A percentile compares a stretch with the other conserved stretches of the same genome.
These are phyloP conservation scores for Gryllus longicercus DNA, from an alignment of 2,888 invertebrate genomes.

Conservation along the genomic window DNA sequence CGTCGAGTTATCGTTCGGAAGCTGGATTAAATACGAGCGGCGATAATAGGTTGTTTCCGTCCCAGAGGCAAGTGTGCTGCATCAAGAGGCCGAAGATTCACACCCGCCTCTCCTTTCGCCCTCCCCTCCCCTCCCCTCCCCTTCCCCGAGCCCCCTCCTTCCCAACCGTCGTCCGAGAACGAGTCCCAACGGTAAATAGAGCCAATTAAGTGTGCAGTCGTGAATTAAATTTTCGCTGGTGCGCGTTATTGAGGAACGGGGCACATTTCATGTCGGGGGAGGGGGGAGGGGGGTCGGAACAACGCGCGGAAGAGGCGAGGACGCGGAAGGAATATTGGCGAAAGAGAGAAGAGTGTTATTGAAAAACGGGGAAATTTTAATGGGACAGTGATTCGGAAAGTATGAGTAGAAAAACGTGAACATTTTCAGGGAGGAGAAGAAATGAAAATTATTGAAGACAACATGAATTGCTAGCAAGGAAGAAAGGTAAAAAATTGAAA, in stretches of 20 bases:
- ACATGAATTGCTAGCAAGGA: no score
- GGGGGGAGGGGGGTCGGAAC: neutral
- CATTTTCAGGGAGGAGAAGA: no score
- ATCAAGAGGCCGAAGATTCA: neutral
- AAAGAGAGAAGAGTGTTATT: no score
- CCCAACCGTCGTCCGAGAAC: neutral
- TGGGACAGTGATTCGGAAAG: no score
- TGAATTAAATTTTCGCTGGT: neutral
- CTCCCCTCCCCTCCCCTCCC: neutral
- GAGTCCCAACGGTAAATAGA: constrained; percentile 8
- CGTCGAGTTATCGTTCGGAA: neutral
- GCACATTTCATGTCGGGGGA: neutral
- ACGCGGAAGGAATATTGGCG: no score
- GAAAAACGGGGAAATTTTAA: no score
- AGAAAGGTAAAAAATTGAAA: no score
- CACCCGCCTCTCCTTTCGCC: neutral
- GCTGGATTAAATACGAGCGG: neutral
- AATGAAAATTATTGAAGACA: no score
- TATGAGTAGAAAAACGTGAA: no score
- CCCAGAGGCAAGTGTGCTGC: neutral
- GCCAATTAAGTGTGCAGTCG: neutral
- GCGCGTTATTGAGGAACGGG: neutral
- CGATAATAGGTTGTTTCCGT: neutral
- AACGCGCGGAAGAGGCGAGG: no score
- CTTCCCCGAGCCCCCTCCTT: neutral